Conservation (phyloP, 2,113 vertebrate genomes). For the Oenanthe melanoleuca region DNA sequence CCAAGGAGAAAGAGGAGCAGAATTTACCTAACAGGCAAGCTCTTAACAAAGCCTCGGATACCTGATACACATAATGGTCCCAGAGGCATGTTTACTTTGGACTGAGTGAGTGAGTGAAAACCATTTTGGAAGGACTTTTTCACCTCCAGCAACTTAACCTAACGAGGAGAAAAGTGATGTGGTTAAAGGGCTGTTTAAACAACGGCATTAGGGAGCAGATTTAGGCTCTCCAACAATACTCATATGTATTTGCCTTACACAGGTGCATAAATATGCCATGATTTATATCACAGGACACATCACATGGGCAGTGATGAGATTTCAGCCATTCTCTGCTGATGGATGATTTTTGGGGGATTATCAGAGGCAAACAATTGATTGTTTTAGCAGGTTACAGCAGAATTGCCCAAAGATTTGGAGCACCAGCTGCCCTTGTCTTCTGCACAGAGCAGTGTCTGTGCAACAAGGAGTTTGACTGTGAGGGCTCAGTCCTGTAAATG, state of each 20-base stretch:
- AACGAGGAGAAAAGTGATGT: conserved; percentile 69
- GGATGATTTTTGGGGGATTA: background rate
- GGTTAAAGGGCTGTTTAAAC: conserved; percentile 65
- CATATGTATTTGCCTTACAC: conserved; percentile 37
- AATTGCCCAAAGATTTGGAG: background rate
- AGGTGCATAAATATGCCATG: conserved; percentile 40
- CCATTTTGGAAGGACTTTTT: conserved; percentile 67
- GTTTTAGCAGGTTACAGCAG: background rate
- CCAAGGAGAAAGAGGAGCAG: conserved; percentile 3
- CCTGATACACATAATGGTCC: conserved; percentile 69
- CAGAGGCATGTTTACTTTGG: conserved; percentile 71
- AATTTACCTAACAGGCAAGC: conserved; percentile 52
- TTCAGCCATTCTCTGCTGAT: background rate
- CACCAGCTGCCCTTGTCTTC: background rate
- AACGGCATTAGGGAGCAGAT: conserved; percentile 16
- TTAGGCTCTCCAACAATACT: background rate
- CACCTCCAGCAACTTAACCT: conserved; percentile 57
- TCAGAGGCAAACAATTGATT: background rate
- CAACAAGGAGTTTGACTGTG: background rate
- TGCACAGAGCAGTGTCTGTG: background rate
- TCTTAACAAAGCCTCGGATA: conserved; percentile 64
- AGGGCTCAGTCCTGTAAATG: background rate
- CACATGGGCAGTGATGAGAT: background rate
- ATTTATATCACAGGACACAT: background rate
- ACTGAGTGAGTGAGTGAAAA: conserved; percentile 66